phyloP scores from a whole-genome alignment of 2,113 vertebrate species.

The Lampris incognitus region DNA sequence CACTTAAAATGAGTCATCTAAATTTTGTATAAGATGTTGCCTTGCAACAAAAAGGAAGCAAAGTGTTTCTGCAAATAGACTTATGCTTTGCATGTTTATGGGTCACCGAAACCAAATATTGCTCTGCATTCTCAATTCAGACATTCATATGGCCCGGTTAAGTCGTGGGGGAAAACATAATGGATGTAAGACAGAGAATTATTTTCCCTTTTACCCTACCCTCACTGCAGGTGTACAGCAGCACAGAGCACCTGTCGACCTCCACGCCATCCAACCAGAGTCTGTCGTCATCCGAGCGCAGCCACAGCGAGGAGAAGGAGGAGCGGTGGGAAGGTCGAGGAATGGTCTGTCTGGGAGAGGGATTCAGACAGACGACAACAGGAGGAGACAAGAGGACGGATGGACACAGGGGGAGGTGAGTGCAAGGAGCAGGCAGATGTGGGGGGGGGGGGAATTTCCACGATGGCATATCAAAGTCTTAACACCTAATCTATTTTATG shows the following conservation, averaged over 20 bases:
- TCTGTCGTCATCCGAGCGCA: conserved; percentile 84
- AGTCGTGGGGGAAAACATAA: too few relatives aligned
- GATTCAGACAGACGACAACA: conserved; percentile 74
- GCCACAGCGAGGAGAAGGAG: conserved; percentile 89
- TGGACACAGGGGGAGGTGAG: conserved; percentile 65
- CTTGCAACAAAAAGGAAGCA: too few relatives aligned
- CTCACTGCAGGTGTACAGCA: conserved; percentile 91
- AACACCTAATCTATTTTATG: too few relatives aligned
- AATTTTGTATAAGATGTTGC: too few relatives aligned
- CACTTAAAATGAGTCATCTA: too few relatives aligned
- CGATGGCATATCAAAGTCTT: too few relatives aligned
- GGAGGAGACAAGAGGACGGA: conserved; percentile 45
- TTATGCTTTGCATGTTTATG: too few relatives aligned
- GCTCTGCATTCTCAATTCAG: neutral
- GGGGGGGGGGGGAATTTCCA: neutral
- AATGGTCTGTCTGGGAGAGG: conserved; percentile 75
- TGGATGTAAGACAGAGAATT: neutral
- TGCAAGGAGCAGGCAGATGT: conserved; percentile 8
- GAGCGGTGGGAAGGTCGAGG: conserved; percentile 83
- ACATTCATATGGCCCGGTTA: neutral
- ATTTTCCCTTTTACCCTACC: neutral
- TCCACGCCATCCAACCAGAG: conserved; percentile 85
- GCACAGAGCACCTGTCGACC: conserved; percentile 90
- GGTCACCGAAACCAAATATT: neutral
- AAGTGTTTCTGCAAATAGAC: too few relatives aligned